These are phyloP conservation scores for Petrolisthes manimaculis DNA, from an alignment of 2,888 invertebrate genomes.

Conservation along the genomic window DNA sequence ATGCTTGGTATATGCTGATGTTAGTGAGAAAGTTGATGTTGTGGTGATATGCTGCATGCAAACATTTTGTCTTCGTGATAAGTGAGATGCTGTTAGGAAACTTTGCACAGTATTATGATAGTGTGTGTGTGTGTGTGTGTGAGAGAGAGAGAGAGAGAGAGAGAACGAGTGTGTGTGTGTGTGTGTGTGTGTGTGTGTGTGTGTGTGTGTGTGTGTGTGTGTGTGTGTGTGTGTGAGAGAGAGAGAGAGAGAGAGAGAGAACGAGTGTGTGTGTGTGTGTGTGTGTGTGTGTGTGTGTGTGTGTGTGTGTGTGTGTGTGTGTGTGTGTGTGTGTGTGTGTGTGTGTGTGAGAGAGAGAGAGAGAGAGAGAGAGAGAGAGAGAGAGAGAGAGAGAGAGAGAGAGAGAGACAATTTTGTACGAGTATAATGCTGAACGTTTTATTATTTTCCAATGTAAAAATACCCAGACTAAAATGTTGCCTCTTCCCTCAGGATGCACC, in stretches of 20 bases:
- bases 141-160: too few relatives aligned
- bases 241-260: not conserved
- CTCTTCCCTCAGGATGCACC: conserved; percentile 54
- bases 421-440: not conserved
- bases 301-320: not conserved
- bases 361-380: not conserved
- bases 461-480: not conserved
- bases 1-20: too few relatives aligned
- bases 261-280: conserved; percentile 11
- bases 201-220: too few relatives aligned
- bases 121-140: not conserved
- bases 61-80: too few relatives aligned
- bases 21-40: too few relatives aligned
- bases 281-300: not conserved
- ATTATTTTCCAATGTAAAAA: not conserved
- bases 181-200: not conserved
- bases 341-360: not conserved
- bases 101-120: not conserved
- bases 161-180: conserved; percentile 13
- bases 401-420: not conserved
- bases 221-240: not conserved
- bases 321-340: not conserved
- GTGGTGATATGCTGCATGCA: too few relatives aligned
- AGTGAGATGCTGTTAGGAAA: too few relatives aligned
- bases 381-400: not conserved